Evolutionary conservation across 2,888 invertebrate genomes (phyloP).

Genomic region (Taphrorychus bicolor): DNA sequence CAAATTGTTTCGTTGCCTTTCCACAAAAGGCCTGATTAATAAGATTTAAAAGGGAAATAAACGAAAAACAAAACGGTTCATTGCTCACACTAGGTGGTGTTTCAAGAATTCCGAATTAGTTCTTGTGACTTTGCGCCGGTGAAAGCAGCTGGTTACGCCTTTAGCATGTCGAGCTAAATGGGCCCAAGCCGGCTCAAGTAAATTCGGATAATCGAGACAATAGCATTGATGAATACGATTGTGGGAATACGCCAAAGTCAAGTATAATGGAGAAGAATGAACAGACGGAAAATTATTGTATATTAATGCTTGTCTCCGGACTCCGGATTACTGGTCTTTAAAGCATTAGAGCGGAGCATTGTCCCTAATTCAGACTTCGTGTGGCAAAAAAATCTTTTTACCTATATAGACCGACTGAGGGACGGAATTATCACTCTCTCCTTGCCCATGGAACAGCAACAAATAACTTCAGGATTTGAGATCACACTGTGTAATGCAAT

Average conservation of each 20-base stretch:
- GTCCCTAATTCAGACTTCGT: not conserved
- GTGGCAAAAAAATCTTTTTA: not conserved
- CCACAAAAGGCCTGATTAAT: conserved; percentile 18
- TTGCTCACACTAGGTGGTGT: conserved; percentile 45
- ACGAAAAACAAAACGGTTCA: conserved; percentile 38
- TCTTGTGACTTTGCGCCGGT: conserved; percentile 47
- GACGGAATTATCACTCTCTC: not conserved
- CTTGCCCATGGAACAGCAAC: not conserved
- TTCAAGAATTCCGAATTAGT: conserved; percentile 47
- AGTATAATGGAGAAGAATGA: conserved; percentile 42
- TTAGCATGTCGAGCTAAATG: conserved; percentile 57
- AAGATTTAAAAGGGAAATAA: conserved; percentile 29
- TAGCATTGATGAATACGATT: conserved; percentile 55
- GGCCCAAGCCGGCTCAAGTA: conserved; percentile 55
- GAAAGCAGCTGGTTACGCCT: conserved; percentile 54
- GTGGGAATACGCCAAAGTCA: conserved; percentile 55
- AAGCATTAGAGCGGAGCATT: not conserved
- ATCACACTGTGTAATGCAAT: conserved; percentile 29
- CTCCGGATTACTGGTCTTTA: conserved; percentile 5
- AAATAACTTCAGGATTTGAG: conserved; percentile 22
- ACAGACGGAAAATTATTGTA: conserved; percentile 35
- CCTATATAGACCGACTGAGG: not conserved
- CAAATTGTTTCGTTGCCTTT: not conserved
- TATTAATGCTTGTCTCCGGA: conserved; percentile 26
- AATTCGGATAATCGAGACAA: conserved; percentile 56